phyloP scores from a whole-genome alignment of 2,113 vertebrate species.

The Cavia aperea region DNA sequence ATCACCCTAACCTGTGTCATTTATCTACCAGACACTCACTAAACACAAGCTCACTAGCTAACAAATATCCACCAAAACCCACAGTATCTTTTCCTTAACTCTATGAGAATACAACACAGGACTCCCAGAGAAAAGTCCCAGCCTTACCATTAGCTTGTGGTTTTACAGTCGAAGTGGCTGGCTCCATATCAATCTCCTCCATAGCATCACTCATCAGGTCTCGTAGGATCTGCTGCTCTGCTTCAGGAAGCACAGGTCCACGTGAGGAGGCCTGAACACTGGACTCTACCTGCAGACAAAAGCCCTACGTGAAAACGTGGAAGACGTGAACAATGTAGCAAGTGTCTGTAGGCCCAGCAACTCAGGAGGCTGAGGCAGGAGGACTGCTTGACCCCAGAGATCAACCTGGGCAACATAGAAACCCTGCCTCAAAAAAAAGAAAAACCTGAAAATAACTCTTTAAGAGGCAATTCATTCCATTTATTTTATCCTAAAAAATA shows the following conservation, averaged over 20 bases:
- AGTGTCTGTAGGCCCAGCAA: background rate
- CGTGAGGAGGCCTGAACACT: conserved; percentile 76
- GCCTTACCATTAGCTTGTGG: conserved; percentile 82
- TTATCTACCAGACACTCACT: background rate
- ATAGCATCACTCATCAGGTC: conserved; percentile 98
- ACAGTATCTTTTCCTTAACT: background rate
- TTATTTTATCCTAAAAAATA: background rate
- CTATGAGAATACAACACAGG: background rate
- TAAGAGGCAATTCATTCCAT: background rate
- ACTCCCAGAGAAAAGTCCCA: background rate
- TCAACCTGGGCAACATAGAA: background rate
- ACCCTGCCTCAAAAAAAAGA: background rate
- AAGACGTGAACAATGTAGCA: background rate
- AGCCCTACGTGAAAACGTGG: background rate
- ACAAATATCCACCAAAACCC: background rate
- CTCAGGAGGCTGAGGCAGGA: background rate
- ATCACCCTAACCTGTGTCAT: background rate
- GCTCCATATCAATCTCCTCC: conserved; percentile 89
- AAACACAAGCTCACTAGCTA: background rate
- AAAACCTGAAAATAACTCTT: background rate
- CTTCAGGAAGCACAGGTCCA: conserved; percentile 85
- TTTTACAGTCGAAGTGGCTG: conserved; percentile 60
- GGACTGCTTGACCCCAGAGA: background rate
- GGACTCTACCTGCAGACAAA: conserved; percentile 79
- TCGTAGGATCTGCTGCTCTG: conserved; percentile 91